Evolutionary conservation across 2,797 vertebrate genomes (phyloP).

Genomic region (Mormyrus hasselquistii): DNA sequence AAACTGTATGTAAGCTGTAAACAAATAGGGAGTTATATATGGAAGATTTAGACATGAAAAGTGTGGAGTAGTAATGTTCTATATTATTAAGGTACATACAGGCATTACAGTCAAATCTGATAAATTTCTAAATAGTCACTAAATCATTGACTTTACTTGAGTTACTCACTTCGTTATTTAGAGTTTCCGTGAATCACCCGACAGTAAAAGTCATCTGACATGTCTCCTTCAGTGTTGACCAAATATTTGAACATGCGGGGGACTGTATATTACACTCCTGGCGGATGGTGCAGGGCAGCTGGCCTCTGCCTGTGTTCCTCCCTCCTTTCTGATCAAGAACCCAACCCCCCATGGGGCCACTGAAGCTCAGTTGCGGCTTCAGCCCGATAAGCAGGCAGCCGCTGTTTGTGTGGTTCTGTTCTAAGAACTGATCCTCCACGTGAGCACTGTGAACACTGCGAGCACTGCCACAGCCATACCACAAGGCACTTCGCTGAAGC

Average conservation of each 20-base stretch:
- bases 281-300: background rate
- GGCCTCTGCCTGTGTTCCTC: background rate
- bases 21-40: background rate
- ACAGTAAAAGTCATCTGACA: background rate
- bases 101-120: background rate
- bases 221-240: background rate
- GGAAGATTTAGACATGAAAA: background rate
- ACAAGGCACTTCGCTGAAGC: too few relatives aligned
- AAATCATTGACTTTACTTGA: background rate
- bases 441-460: too few relatives aligned
- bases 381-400: background rate
- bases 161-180: background rate
- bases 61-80: background rate
- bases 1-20: background rate
- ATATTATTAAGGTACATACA: background rate
- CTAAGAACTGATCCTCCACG: background rate
- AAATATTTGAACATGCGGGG: background rate
- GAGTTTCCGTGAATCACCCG: background rate
- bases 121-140: background rate
- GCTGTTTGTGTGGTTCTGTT: background rate
- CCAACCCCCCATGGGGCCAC: background rate
- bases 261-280: background rate
- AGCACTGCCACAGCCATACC: background rate
- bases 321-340: background rate
- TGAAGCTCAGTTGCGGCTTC: background rate